phyloP scores from a whole-genome alignment of 2,797 vertebrate species.

The Crenichthys baileyi region DNA sequence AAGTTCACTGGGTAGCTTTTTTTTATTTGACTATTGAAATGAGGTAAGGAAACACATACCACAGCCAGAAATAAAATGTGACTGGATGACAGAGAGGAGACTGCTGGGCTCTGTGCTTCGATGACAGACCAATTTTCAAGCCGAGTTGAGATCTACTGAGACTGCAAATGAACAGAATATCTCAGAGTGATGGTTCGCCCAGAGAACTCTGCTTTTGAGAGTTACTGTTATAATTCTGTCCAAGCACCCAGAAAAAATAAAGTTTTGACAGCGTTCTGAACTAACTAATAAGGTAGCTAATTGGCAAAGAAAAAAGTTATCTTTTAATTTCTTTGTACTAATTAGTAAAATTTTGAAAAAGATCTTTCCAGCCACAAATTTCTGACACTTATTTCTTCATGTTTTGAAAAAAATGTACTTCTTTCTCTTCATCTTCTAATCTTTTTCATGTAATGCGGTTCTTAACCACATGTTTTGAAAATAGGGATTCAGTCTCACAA shows the following conservation, averaged over 20 bases:
- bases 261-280: constrained; percentile 52
- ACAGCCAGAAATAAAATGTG: constrained; percentile 18
- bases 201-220: constrained; percentile 11
- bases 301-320: constrained; percentile 28
- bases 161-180: constrained; percentile 58
- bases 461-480: neutral
- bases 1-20: neutral
- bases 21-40: constrained; percentile 13
- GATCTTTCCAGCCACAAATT: constrained; percentile 22
- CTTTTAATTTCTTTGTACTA: constrained; percentile 39
- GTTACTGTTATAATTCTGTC: constrained; percentile 41
- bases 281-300: constrained; percentile 54
- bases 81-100: constrained; percentile 25
- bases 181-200: constrained; percentile 44
- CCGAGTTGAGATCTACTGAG: constrained; percentile 42
- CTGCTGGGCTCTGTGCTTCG: constrained; percentile 18
- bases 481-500: neutral
- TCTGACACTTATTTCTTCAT: neutral
- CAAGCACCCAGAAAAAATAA: constrained; percentile 50
- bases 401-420: constrained; percentile 3
- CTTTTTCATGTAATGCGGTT: constrained; percentile 11
- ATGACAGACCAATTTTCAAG: constrained; percentile 43
- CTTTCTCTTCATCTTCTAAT: constrained; percentile 15
- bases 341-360: constrained; percentile 17
- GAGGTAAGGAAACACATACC: constrained; percentile 9